Percentiles rank a stretch among this genome's conserved stretches.
These are phyloP conservation scores for Brachyalestes nurse DNA, from an alignment of 2,797 vertebrate species.

Conservation along the genomic window DNA sequence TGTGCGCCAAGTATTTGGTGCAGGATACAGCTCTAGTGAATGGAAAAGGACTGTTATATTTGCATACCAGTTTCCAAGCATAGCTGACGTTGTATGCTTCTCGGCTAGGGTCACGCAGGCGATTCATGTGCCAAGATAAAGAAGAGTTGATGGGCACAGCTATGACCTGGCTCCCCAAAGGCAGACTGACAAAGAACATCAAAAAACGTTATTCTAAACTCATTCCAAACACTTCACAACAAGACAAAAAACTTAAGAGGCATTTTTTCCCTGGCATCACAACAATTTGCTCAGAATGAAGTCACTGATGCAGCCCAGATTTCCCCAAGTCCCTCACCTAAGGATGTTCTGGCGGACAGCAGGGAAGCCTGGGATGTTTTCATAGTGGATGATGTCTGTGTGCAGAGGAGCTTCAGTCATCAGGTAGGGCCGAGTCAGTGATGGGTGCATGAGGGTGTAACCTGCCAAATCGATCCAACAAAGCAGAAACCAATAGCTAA, in stretches of 20 bases:
- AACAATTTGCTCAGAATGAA: background rate
- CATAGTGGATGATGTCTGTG: constrained; percentile 97
- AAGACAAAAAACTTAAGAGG: constrained; percentile 44
- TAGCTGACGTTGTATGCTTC: constrained; percentile 98
- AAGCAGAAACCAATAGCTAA: background rate
- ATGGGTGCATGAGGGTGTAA: constrained; percentile 98
- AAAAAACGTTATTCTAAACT: constrained; percentile 4
- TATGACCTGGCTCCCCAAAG: constrained; percentile 96
- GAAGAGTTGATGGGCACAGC: constrained; percentile 94
- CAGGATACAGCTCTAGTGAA: background rate
- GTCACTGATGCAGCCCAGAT: background rate
- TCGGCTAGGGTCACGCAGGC: constrained; percentile 87
- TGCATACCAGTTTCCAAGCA: constrained; percentile 96
- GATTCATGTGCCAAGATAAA: constrained; percentile 96
- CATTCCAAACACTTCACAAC: constrained; percentile 39
- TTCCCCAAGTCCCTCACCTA: constrained; percentile 77
- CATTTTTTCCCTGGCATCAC: background rate
- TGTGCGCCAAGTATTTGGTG: background rate
- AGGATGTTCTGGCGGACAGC: constrained; percentile 94
- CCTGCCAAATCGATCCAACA: constrained; percentile 71
- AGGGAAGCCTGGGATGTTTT: constrained; percentile 95
- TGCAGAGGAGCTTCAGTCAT: constrained; percentile 94
- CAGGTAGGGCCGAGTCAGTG: constrained; percentile 93
- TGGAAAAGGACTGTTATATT: background rate
- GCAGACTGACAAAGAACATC: constrained; percentile 82